Conservation (phyloP, 2,113 vertebrate genomes). For the Felis chaus region DNA sequence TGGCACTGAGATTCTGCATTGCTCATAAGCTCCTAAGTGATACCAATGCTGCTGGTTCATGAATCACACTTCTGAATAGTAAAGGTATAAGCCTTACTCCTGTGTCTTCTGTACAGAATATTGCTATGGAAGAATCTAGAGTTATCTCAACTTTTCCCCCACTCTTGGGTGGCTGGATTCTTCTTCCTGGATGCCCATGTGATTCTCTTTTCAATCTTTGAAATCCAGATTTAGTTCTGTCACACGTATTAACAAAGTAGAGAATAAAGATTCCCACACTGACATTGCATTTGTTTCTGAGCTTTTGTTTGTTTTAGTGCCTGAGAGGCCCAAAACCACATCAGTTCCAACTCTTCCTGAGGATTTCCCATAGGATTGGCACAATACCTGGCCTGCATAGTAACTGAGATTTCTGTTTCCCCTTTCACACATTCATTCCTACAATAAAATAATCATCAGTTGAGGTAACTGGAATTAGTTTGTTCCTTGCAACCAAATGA, state of each 20-base stretch:
- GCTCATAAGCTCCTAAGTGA: not conserved
- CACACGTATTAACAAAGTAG: not conserved
- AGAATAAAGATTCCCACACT: not conserved
- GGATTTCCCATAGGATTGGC: not conserved
- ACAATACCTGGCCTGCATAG: not conserved
- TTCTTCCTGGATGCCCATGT: not conserved
- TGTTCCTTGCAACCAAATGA: slow-evolving; percentile 16
- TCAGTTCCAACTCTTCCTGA: not conserved
- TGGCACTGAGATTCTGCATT: not conserved
- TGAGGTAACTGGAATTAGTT: not conserved
- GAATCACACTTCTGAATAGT: not conserved
- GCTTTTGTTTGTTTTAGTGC: not conserved
- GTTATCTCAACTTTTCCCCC: not conserved
- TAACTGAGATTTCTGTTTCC: not conserved
- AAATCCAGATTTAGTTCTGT: not conserved
- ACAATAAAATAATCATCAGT: not conserved
- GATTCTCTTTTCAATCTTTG: not conserved
- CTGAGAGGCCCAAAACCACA: not conserved
- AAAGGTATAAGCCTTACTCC: not conserved
- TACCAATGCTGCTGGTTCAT: not conserved
- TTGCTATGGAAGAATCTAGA: not conserved
- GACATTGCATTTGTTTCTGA: not conserved
- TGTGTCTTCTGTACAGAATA: not conserved
- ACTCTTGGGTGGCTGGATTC: not conserved
- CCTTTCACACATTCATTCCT: not conserved